Evolutionary conservation across 1,140 invertebrate species (phyloP).

Genomic region (Papilio glaucus): DNA sequence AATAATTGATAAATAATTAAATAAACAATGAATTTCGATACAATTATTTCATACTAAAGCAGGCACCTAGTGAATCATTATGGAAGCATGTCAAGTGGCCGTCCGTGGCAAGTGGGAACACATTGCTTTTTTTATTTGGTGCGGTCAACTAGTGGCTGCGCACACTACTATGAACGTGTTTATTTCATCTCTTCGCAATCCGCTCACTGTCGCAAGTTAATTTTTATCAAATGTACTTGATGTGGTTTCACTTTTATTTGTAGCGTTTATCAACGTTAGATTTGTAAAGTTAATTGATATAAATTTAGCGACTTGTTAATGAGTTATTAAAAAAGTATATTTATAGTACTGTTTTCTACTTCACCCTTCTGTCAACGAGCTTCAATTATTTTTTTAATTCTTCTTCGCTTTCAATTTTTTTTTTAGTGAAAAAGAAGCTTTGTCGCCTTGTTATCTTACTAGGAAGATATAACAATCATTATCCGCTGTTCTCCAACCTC

Average conservation of each 20-base stretch:
- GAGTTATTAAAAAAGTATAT: too few species aligned
- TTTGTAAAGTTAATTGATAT: neutral
- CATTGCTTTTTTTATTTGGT: conserved; percentile 43
- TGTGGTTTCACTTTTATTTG: neutral
- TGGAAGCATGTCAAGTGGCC: conserved; percentile 59
- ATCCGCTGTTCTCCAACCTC: too few species aligned
- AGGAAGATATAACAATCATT: neutral
- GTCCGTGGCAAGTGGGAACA: conserved; percentile 45
- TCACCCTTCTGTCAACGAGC: too few species aligned
- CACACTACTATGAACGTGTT: conserved; percentile 28
- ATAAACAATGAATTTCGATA: conserved; percentile 28
- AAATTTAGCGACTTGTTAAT: too few species aligned
- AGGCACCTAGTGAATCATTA: conserved; percentile 57
- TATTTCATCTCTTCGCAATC: conserved; percentile 27
- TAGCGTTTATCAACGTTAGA: neutral
- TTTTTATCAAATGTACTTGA: neutral
- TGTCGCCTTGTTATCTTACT: neutral
- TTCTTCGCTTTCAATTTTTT: too few species aligned
- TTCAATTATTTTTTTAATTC: too few species aligned
- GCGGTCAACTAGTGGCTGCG: conserved; percentile 16
- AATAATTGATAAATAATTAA: conserved; percentile 12
- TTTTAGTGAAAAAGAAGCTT: neutral
- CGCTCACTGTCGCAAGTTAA: neutral
- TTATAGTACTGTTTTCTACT: too few species aligned
- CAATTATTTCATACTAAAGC: conserved; percentile 53